Evolutionary conservation across 2,888 invertebrate species (phyloP).

Genomic region (Vannuccia rotundouncinata): DNA sequence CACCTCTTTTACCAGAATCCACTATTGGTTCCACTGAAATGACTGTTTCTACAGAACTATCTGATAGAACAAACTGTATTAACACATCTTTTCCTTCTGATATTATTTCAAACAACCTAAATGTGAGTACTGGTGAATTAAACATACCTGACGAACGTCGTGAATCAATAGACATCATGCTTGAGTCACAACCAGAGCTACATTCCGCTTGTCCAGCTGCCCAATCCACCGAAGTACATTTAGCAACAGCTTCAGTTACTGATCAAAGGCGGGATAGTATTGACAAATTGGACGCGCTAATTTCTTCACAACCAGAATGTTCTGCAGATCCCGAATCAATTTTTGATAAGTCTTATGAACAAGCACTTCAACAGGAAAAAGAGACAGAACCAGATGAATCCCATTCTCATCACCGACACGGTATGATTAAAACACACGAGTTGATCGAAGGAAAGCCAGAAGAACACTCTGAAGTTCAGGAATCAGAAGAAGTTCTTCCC

Average conservation of each 20-base stretch:
- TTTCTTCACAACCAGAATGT: conserved; percentile 5
- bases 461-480: conserved; percentile 19
- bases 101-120: background rate
- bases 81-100: background rate
- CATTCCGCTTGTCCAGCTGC: background rate
- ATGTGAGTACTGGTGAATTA: background rate
- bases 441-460: conserved; percentile 23
- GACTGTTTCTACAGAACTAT: background rate
- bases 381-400: background rate
- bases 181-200: background rate
- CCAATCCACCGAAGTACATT: background rate
- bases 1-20: background rate
- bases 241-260: background rate
- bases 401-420: conserved; percentile 27
- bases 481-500: conserved; percentile 28
- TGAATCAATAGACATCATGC: background rate
- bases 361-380: background rate
- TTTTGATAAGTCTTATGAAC: background rate
- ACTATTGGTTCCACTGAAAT: background rate
- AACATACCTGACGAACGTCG: background rate
- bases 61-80: background rate
- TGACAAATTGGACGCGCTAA: background rate
- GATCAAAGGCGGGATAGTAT: background rate
- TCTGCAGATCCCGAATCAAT: background rate
- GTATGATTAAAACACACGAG: conserved; percentile 28